These are phyloP conservation scores for Geophilus truncorum DNA, from an alignment of 2,888 invertebrate species.

Conservation along the genomic window DNA sequence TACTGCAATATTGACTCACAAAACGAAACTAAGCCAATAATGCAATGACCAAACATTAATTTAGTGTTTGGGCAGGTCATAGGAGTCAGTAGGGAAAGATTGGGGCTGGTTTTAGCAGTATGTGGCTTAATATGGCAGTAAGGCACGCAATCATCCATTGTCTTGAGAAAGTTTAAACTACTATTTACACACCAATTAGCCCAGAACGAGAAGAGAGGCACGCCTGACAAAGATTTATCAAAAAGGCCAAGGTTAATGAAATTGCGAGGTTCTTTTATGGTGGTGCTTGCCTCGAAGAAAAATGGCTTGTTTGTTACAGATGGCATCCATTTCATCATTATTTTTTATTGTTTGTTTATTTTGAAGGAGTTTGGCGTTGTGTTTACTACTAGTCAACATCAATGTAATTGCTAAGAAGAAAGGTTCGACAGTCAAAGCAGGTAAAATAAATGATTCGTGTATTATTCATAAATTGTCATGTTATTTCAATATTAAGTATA, in stretches of 20 bases:
- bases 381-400: not conserved
- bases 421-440: not conserved
- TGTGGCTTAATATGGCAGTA: not conserved
- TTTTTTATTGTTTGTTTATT: not conserved
- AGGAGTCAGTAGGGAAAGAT: not conserved
- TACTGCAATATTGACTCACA: not conserved
- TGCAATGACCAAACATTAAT: not conserved
- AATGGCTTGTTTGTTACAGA: not conserved
- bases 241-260: not conserved
- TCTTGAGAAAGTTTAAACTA: not conserved
- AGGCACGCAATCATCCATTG: not conserved
- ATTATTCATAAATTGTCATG: not conserved
- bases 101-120: too few relatives aligned
- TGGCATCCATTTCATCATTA: not conserved
- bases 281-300: not conserved
- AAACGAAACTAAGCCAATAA: too few relatives aligned
- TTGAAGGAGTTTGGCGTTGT: not conserved
- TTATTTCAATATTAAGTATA: too few relatives aligned
- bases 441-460: too few relatives aligned
- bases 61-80: not conserved
- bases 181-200: too few relatives aligned
- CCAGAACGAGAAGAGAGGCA: not conserved
- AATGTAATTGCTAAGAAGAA: not conserved
- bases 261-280: not conserved
- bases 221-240: not conserved